Evolutionary conservation across 2,888 invertebrate species (phyloP), one percentile per base, ranked within the genome.

Genomic region (Hipparchia sbordonii): DNA sequence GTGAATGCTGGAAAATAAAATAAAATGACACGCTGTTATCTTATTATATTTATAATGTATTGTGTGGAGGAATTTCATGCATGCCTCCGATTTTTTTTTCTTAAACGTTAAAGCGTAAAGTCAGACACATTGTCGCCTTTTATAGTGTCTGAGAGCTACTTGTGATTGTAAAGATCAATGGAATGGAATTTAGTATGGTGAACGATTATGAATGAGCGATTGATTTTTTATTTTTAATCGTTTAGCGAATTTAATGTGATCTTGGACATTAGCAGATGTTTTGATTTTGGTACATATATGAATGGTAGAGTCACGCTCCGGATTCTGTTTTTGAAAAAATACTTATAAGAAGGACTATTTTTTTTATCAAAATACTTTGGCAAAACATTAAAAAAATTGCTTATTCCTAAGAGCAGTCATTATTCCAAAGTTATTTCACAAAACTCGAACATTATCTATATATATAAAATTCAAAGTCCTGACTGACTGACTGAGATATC

Each of bases 61-160:
- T 86, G 82, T 85, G 80, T 81, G 77, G 79, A 82, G 75, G 87
- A 89, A 91, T 91, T 88, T 90, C 84, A 89, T 87, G 90, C 90
- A 82, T 89, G 91, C 90, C 91, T 89, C 82, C 85, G 79, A 72
- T 78, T 82, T 84, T 84, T 23, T 85, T 82, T 74, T 76, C 33
- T 46, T 59, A 52, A 62, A 70, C 67, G 73, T 78, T 69, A 62
- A 74, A 69, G 72, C 75, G 76, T 77, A 72, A 82, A 87, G 87
- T 86, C 86, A 88, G 87, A 88, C 84, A 80, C 77, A 82, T 87
- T 89, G 89, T 89, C 86, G 83, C 83, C 83, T 76, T 77, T 78
- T 73, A 77, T 78, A 81, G 78, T 77, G 76, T 72, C 73, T 57
- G 82, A 89, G 87, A 84, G 88, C 88, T 87, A 88, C 89, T 89